phyloP scores from a whole-genome alignment of 2,113 vertebrate genomes.

The Misgurnus mizolepis region DNA sequence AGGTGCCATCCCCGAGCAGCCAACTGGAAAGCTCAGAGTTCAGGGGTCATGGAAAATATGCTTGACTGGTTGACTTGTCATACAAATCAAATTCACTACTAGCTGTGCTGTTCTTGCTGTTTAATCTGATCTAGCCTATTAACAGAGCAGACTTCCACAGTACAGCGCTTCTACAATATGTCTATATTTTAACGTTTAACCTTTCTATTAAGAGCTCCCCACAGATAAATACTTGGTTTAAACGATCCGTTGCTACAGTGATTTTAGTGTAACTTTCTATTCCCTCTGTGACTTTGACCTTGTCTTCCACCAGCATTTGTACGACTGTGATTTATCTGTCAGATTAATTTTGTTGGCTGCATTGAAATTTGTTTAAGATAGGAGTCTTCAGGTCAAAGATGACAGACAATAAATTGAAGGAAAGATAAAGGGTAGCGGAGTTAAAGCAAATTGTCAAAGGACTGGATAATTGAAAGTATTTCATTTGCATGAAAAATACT shows the following conservation, averaged over 20 bases:
- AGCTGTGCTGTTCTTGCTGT: conserved; percentile 44
- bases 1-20: conserved; percentile 69
- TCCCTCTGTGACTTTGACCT: conserved; percentile 68
- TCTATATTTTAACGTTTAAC: not conserved
- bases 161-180: not conserved
- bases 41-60: conserved; percentile 71
- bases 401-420: conserved; percentile 71
- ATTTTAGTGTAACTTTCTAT: conserved; percentile 64
- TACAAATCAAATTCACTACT: conserved; percentile 72
- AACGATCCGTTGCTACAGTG: not conserved
- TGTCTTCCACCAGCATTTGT: conserved; percentile 63
- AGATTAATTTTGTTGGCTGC: conserved; percentile 73
- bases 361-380: conserved; percentile 72
- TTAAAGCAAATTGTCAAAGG: conserved; percentile 42
- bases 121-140: conserved; percentile 27
- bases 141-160: conserved; percentile 5
- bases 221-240: no score
- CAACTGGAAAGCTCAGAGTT: conserved; percentile 73
- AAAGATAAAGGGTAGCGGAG: conserved; percentile 47
- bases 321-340: conserved; percentile 73
- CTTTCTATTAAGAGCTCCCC: not conserved
- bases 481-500: not conserved
- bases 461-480: conserved; percentile 26
- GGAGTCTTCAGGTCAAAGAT: conserved; percentile 70
- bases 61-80: conserved; percentile 65